These are phyloP conservation scores for Eulithis testata DNA, from an alignment of 2,888 invertebrate species.

Conservation along the genomic window DNA sequence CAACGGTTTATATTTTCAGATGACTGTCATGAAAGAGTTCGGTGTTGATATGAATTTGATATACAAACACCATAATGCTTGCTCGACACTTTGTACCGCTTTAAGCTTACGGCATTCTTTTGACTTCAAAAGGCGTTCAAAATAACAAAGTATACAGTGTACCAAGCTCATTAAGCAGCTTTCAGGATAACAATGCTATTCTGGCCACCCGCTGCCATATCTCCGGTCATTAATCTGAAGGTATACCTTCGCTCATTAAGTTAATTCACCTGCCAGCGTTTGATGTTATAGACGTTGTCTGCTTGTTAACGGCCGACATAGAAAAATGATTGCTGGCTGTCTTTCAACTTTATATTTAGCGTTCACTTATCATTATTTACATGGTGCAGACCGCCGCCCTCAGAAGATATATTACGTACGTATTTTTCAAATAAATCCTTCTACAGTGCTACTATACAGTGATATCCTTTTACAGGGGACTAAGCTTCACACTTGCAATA, in stretches of 20 bases:
- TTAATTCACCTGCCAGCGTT: constrained; percentile 68
- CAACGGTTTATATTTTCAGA: neutral
- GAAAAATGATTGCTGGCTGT: constrained; percentile 11
- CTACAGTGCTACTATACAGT: too few relatives aligned
- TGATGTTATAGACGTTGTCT: constrained; percentile 64
- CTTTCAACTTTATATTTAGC: too few relatives aligned
- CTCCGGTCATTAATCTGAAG: constrained; percentile 66
- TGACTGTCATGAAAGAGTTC: neutral
- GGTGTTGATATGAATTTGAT: neutral
- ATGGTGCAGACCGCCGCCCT: too few relatives aligned
- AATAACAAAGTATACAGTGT: constrained; percentile 35
- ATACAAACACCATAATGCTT: neutral
- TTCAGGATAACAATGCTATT: constrained; percentile 51
- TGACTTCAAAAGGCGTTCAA: constrained; percentile 32
- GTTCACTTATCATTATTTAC: too few relatives aligned
- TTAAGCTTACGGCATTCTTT: neutral
- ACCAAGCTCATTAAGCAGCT: constrained; percentile 40
- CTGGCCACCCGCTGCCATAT: constrained; percentile 56
- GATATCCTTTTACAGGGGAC: too few relatives aligned
- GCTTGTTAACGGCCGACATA: constrained; percentile 51
- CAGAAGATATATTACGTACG: too few relatives aligned
- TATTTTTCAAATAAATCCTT: too few relatives aligned
- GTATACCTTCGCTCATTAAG: constrained; percentile 56
- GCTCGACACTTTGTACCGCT: neutral
- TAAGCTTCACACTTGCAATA: too few relatives aligned